phyloP scores from a whole-genome alignment of 2,888 invertebrate species.

The Sialis fuliginosa region DNA sequence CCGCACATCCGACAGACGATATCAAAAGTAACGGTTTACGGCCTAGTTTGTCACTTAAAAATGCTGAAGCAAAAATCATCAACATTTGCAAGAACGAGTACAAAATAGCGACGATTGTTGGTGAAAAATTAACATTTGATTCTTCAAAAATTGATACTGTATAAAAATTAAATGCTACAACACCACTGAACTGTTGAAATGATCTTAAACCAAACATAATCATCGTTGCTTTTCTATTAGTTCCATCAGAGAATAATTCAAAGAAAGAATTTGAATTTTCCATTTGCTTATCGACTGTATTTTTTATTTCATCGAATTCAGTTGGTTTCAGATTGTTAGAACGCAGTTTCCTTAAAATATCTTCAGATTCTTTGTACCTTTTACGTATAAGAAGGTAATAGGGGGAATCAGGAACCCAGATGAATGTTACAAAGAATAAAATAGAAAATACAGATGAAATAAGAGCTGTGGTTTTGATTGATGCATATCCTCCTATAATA shows the following conservation, averaged over 20 bases:
- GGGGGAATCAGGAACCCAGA: slow-evolving; percentile 45
- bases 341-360: no score
- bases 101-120: slow-evolving; percentile 37
- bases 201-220: slow-evolving; percentile 8
- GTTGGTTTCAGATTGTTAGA: no score
- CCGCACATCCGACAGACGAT: slow-evolving; percentile 28
- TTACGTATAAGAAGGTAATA: slow-evolving; percentile 18
- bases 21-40: slow-evolving; percentile 40
- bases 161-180: slow-evolving; percentile 42
- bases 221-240: slow-evolving; percentile 8
- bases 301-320: slow-evolving; percentile 2
- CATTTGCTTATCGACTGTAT: slow-evolving; percentile 7
- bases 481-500: slow-evolving; percentile 37
- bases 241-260: slow-evolving; percentile 6
- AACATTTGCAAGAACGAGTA: slow-evolving; percentile 37
- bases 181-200: slow-evolving; percentile 9
- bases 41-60: slow-evolving; percentile 43
- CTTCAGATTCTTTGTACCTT: no score
- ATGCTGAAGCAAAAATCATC: slow-evolving; percentile 34
- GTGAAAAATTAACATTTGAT: slow-evolving; percentile 25
- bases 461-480: slow-evolving; percentile 30
- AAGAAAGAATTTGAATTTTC: slow-evolving; percentile 4
- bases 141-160: slow-evolving; percentile 41
- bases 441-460: slow-evolving; percentile 37
- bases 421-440: slow-evolving; percentile 34